phyloP scores from a whole-genome alignment of 1,140 invertebrate genomes.

The Ceratoteleas bidentatus region DNA sequence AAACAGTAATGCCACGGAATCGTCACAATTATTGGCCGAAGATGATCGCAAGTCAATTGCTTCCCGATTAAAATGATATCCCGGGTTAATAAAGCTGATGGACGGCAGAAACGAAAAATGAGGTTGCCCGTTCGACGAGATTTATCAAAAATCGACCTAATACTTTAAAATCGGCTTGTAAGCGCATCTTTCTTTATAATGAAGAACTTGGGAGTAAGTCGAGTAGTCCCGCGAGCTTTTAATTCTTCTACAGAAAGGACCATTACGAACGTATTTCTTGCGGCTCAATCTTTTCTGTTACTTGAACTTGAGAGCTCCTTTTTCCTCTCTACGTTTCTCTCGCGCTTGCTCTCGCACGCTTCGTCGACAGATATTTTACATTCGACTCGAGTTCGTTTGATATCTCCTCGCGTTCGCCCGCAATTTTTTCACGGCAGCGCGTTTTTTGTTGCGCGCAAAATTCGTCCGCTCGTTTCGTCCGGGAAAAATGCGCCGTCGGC shows the following conservation, averaged over 20 bases:
- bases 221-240: slow-evolving; percentile 54
- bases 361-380: no score
- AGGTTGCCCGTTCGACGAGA: slow-evolving; percentile 30
- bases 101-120: slow-evolving; percentile 17
- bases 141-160: slow-evolving; percentile 48
- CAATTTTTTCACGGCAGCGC: no score
- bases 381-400: no score
- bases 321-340: slow-evolving; percentile 20
- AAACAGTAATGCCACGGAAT: no score
- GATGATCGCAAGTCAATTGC: not conserved
- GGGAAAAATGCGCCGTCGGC: no score
- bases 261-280: slow-evolving; percentile 45
- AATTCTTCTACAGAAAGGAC: slow-evolving; percentile 36
- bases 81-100: slow-evolving; percentile 1
- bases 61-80: not conserved
- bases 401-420: no score
- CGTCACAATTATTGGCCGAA: not conserved
- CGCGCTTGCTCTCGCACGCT: no score
- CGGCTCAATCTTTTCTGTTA: slow-evolving; percentile 35
- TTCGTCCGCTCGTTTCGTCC: no score
- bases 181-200: slow-evolving; percentile 53
- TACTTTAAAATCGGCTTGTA: slow-evolving; percentile 40
- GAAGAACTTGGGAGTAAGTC: slow-evolving; percentile 46
- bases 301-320: slow-evolving; percentile 11
- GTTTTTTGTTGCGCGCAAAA: no score